phyloP scores from a whole-genome alignment of 2,888 invertebrate species.

The Chrysodeixis includens region DNA sequence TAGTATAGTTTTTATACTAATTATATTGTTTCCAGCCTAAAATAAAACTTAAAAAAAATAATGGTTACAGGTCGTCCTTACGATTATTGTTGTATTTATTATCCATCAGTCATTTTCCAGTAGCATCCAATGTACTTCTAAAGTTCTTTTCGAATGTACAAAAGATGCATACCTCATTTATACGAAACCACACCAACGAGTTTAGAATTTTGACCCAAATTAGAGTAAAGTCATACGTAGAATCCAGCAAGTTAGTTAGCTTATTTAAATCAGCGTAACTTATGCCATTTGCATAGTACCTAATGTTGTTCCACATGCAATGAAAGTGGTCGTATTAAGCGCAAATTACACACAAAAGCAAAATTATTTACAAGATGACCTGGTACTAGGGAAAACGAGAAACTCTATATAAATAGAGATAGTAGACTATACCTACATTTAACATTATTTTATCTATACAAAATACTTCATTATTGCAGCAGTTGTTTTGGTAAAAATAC shows the following conservation, averaged over 20 bases:
- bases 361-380: slow-evolving; percentile 44
- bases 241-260: background rate
- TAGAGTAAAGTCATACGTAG: background rate
- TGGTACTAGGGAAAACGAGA: slow-evolving; percentile 11
- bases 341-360: slow-evolving; percentile 41
- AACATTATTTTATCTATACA: slow-evolving; percentile 2
- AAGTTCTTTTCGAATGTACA: background rate
- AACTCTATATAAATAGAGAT: slow-evolving; percentile 13
- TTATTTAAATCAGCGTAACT: background rate
- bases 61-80: too few relatives aligned
- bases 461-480: slow-evolving; percentile 8
- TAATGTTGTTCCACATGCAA: background rate
- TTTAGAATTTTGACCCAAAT: background rate
- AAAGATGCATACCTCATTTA: background rate
- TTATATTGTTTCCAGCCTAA: too few relatives aligned
- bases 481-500: too few relatives aligned
- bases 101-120: too few relatives aligned
- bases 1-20: too few relatives aligned
- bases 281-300: background rate
- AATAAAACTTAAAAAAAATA: too few relatives aligned
- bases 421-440: slow-evolving; percentile 21
- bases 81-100: too few relatives aligned
- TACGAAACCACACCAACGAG: background rate
- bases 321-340: slow-evolving; percentile 26
- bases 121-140: too few relatives aligned